Percentiles rank a stretch among this genome's conserved stretches.
Conservation (phyloP, 2,113 vertebrate genomes). For the Lepus timidus region DNA sequence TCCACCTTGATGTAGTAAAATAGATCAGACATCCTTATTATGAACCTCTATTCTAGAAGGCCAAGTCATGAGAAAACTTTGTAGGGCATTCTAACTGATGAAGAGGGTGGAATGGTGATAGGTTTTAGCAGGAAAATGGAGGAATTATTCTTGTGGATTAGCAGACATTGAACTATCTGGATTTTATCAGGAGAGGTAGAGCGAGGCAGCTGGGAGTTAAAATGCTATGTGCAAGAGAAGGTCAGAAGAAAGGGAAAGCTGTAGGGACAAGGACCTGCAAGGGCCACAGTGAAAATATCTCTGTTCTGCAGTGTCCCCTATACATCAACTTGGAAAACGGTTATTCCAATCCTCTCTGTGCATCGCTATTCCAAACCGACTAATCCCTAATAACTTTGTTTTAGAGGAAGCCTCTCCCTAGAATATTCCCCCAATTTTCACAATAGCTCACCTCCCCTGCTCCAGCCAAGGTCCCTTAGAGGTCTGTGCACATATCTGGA, state of each 20-base stretch:
- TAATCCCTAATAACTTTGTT: neutral
- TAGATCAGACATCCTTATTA: neutral
- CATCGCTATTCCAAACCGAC: neutral
- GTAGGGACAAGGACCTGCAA: neutral
- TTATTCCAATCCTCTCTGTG: neutral
- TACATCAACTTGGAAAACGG: neutral
- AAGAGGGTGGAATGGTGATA: neutral
- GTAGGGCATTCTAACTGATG: neutral
- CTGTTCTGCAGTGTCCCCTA: neutral
- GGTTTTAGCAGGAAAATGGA: neutral
- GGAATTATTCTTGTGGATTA: neutral
- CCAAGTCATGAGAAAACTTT: neutral
- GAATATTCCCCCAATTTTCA: neutral
- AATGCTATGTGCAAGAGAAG: neutral
- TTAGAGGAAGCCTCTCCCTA: neutral
- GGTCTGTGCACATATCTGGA: neutral
- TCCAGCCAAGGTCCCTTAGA: no score
- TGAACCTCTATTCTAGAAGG: neutral
- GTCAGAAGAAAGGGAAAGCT: neutral
- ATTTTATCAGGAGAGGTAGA: neutral
- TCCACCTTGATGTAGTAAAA: neutral
- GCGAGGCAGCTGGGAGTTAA: neutral
- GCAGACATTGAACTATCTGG: neutral
- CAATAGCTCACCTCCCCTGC: neutral
- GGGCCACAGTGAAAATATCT: neutral